Percentiles rank a stretch among this genome's conserved stretches.
These are phyloP conservation scores for Sebastes hubbsi DNA, from an alignment of 2,797 vertebrate genomes.

Conservation along the genomic window DNA sequence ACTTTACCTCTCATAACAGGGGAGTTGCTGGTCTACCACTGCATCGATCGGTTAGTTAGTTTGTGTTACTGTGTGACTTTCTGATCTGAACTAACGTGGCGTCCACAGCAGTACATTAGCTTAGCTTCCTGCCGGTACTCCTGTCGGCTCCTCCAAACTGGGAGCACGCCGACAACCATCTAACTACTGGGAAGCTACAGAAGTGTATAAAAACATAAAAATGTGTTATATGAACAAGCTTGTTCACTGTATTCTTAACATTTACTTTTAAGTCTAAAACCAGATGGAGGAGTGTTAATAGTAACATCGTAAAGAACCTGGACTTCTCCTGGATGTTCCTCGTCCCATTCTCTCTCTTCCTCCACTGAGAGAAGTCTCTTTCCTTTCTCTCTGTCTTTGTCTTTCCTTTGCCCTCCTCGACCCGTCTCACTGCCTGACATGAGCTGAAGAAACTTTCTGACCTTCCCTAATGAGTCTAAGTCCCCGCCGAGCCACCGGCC, in stretches of 20 bases:
- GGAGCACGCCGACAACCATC: too few relatives aligned
- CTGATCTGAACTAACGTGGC: too few relatives aligned
- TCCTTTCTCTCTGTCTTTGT: background rate
- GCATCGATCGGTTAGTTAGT: too few relatives aligned
- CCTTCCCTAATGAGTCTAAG: constrained; percentile 59
- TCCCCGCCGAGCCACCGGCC: constrained; percentile 27
- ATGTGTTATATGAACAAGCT: background rate
- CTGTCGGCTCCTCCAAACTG: too few relatives aligned
- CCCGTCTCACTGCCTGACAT: constrained; percentile 10
- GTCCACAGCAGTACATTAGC: too few relatives aligned
- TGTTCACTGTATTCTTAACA: background rate
- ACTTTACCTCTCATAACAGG: too few relatives aligned
- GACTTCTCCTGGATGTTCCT: background rate
- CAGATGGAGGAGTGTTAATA: background rate
- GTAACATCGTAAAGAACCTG: background rate
- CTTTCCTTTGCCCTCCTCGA: background rate
- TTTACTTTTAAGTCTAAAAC: background rate
- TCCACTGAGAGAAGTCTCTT: background rate
- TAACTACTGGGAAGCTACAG: too few relatives aligned
- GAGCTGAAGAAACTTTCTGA: constrained; percentile 45
- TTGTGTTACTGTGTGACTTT: too few relatives aligned
- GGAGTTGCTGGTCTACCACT: too few relatives aligned
- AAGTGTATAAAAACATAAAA: too few relatives aligned
- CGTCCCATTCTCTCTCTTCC: background rate
- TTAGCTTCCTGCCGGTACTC: too few relatives aligned